Evolutionary conservation across 2,797 vertebrate species (phyloP).

Genomic region (Labroides dimidiatus): DNA sequence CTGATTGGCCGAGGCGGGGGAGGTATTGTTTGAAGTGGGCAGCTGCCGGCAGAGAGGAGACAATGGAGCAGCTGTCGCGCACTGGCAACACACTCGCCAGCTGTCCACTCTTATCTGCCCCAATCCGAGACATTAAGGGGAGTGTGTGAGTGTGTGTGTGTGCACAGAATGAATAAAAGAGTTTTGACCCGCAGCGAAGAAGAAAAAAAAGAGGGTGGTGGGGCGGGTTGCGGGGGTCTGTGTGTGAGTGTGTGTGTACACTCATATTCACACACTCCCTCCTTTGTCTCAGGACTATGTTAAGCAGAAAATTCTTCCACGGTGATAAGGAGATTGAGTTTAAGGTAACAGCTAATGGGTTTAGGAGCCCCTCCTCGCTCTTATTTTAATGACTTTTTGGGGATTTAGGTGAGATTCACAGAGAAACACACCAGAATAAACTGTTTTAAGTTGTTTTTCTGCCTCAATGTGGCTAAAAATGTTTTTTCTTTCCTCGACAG

Average conservation of each 20-base stretch:
- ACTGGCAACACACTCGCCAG: slow-evolving; percentile 98
- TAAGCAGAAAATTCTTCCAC: slow-evolving; percentile 88
- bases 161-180: slow-evolving; percentile 91
- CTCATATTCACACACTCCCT: slow-evolving; percentile 61
- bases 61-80: slow-evolving; percentile 99
- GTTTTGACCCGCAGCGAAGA: slow-evolving; percentile 93
- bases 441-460: background rate
- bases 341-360: slow-evolving; percentile 71
- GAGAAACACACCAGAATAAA: slow-evolving; percentile 13
- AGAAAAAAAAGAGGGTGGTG: slow-evolving; percentile 84
- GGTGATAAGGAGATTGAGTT: slow-evolving; percentile 82
- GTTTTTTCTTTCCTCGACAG: slow-evolving; percentile 80
- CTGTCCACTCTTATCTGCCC: slow-evolving; percentile 99
- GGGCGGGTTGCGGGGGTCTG: slow-evolving; percentile 78
- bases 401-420: slow-evolving; percentile 45
- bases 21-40: slow-evolving; percentile 97
- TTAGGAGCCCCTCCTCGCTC: slow-evolving; percentile 34
- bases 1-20: slow-evolving; percentile 87
- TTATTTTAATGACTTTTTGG: slow-evolving; percentile 68
- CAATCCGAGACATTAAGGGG: slow-evolving; percentile 85
- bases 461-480: background rate
- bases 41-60: slow-evolving; percentile 98
- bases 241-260: slow-evolving; percentile 16
- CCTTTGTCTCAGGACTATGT: slow-evolving; percentile 83
- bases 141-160: slow-evolving; percentile 70